Base-by-base conservation (phyloP, 2,888 invertebrate genomes). In the Diadegma fenestrale region DNA sequence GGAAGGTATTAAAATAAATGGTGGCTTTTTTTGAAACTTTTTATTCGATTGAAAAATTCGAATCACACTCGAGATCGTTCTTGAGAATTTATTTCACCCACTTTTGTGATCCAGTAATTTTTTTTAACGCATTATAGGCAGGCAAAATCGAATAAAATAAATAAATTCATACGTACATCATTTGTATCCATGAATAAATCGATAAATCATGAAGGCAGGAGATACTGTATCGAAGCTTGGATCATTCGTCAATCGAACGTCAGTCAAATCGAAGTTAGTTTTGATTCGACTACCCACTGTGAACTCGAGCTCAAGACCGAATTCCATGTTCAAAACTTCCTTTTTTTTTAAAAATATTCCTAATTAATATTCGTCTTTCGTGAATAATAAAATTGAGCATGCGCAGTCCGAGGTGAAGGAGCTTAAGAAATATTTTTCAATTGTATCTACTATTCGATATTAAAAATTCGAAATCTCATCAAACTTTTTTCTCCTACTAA, bases 211-310 rank as follows among this genome's bases (percentile, higher is more conserved):
- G 12, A 73, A 37, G 43, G 45, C 30, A 66, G 54, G 58, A 72
- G 66, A 61, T 81, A 73, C 30, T 8, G 22, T 22, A 78, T 77
- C 45, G 41, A 58, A 61, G 14, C 30, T 63, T 12, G 63, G 54
- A 78, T 78, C 82, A 82, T 85, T 69, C 78, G 85, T 85, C 84
- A 85, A 85, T 85, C 78, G 69, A 41, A 72, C 72, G 77, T 84
- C 81, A 66, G 66, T 68, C 72, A 58, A 58, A 82, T 66, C 77
- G 69, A 78, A 63, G 68, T 41, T 64, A 69, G 63, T 63, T 82
- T 63, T 33, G 73, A 85, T 84, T 14, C 54, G 72, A 84, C 80
- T 77, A 43, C 82, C 85, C 63, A 75, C 82, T 82, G 85, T 78
- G 85, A 73, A 78, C 78, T 78, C 78, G 22, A 37, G 33, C 51